phyloP scores from a whole-genome alignment of 2,888 invertebrate species.

The Neoscelio sp. region DNA sequence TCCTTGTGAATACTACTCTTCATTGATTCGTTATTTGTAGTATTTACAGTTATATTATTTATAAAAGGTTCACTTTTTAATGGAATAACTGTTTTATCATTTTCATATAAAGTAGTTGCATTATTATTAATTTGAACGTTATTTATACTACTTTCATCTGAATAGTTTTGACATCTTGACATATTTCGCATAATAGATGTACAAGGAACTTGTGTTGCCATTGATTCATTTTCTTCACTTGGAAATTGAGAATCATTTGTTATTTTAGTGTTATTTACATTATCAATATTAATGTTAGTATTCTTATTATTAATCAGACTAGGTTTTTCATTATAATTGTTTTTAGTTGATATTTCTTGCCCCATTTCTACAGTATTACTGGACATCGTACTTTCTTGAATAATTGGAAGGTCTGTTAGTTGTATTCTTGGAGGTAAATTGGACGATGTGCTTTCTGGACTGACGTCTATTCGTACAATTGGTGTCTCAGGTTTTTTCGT shows the following conservation, averaged over 20 bases:
- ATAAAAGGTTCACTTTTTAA: constrained; percentile 3
- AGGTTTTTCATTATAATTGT: constrained; percentile 34
- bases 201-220: constrained; percentile 41
- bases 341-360: constrained; percentile 6
- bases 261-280: constrained; percentile 34
- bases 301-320: constrained; percentile 41
- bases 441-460: constrained; percentile 62
- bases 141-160: constrained; percentile 15
- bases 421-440: constrained; percentile 66
- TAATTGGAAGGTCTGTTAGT: constrained; percentile 63
- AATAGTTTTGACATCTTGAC: constrained; percentile 42
- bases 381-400: constrained; percentile 63
- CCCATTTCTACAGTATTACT: constrained; percentile 10
- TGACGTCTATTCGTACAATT: constrained; percentile 66
- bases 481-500: constrained; percentile 66
- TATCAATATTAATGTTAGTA: constrained; percentile 25
- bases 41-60: constrained; percentile 4
- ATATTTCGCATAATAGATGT: constrained; percentile 22
- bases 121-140: constrained; percentile 9
- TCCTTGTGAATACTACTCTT: background rate
- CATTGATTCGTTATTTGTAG: constrained; percentile 4
- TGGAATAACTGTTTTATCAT: background rate
- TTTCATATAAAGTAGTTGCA: background rate
- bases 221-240: constrained; percentile 8
- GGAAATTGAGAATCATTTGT: constrained; percentile 11